Evolutionary conservation across 2,797 vertebrate genomes (phyloP), one percentile per base, ranked within the genome.

Genomic region (Luscinia luscinia): DNA sequence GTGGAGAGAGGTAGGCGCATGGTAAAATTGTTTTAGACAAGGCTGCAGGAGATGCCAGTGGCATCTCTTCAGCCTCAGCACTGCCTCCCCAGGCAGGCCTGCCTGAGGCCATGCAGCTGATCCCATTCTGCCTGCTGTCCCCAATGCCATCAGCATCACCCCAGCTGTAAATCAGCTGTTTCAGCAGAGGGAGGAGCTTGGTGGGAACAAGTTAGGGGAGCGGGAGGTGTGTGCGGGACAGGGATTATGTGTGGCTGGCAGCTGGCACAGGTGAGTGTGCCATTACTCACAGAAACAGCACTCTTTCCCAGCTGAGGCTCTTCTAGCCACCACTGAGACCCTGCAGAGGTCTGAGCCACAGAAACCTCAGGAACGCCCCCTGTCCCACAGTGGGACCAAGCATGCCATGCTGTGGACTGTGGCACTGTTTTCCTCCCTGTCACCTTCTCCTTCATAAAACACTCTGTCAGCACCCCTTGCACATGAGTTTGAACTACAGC

Each of bases 371-470:
- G 54, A 89, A 34, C 19, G 12, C 9, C 5, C 17, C 11, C 8
- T 30, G 38, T 45, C 62, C 2, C 0, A 24, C 36, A n/a, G 12
- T 16, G 23, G 28, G 17, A 45, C 15, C 32, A 34, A 40, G 78
- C 36, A 6, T 1, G 2, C 66, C 0, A 0, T 30, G 64, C 24
- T 80, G 13, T 2, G 2, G 2, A 0, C 6, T 24, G 43, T 6
- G 3, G 9, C 3, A 0, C 32, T 54, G 8, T 34, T 49, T 40
- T 45, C 46, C 28, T 62, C 20, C 3, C 0, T 34, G 9, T 55
- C 21, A 16, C 41, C 27, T 38, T 75, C 28, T 63, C 24, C 27
- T 66, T 27, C 10, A 2, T 45, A 22, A 87, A 83, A 59, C 0
- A 1, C 17, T 49, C n/a, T 43, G 57, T 55, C 15, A 2, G 43